Conservation (phyloP, 2,888 invertebrate species). For the Trissonchulus sp. region DNA sequence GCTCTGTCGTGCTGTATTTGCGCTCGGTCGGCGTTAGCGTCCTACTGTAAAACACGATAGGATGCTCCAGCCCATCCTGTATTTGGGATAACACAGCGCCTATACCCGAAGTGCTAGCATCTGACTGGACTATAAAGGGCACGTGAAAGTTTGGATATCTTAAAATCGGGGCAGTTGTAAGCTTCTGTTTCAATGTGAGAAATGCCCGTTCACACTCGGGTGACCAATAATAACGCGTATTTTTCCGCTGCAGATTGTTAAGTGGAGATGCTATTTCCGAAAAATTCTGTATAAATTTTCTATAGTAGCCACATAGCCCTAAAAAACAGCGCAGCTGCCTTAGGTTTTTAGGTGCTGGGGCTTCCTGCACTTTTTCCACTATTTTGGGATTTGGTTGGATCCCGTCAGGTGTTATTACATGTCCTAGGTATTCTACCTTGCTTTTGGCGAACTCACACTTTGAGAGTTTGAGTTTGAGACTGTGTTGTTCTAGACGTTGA, state of each 20-base stretch:
- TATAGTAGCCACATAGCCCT: background rate
- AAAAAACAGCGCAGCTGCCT: background rate
- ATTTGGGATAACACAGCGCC: too few relatives aligned
- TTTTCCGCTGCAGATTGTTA: background rate
- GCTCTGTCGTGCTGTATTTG: slow-evolving; percentile 33
- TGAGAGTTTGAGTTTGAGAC: too few relatives aligned
- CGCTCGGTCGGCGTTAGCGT: slow-evolving; percentile 23
- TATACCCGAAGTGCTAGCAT: too few relatives aligned
- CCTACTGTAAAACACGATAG: slow-evolving; percentile 32
- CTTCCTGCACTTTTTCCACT: background rate
- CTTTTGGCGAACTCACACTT: too few relatives aligned
- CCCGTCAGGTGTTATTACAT: too few relatives aligned
- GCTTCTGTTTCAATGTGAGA: background rate
- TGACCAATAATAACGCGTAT: slow-evolving; percentile 9
- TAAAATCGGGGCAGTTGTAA: slow-evolving; percentile 15
- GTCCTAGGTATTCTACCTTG: too few relatives aligned
- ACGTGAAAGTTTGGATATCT: slow-evolving; percentile 20
- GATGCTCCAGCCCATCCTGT: slow-evolving; percentile 9
- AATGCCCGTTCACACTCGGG: background rate
- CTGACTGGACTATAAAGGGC: slow-evolving; percentile 19
- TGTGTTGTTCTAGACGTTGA: too few relatives aligned
- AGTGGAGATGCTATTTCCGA: background rate
- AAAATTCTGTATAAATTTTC: too few relatives aligned
- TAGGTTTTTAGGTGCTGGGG: background rate
- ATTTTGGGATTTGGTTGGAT: background rate